A percentile compares a stretch with the other conserved stretches of the same genome.
Conservation (phyloP, 1,140 invertebrate species). For the Nephila pilipes region DNA sequence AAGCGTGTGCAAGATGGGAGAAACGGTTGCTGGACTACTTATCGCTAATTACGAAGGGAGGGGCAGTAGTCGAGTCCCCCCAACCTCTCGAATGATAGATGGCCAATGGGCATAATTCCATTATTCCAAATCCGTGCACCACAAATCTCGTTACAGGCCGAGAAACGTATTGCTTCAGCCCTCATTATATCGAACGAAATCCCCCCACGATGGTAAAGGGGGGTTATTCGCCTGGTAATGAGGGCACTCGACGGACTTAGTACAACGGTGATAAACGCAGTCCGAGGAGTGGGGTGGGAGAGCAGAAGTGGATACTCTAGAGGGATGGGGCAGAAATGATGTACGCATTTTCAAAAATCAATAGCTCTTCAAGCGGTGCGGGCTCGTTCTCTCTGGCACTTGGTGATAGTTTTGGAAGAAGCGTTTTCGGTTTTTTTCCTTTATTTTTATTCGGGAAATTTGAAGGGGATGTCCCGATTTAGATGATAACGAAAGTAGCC, state of each 20-base stretch:
- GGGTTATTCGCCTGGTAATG: conserved; percentile 46
- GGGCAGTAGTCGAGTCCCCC: conserved; percentile 51
- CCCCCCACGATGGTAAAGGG: background rate
- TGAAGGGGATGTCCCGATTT: background rate
- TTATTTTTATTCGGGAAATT: background rate
- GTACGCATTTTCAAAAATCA: conserved; percentile 67
- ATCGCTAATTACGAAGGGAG: conserved; percentile 63
- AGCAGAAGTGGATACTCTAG: conserved; percentile 39
- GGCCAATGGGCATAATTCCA: conserved; percentile 76
- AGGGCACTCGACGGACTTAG: conserved; percentile 59
- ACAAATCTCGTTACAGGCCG: conserved; percentile 71
- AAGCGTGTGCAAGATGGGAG: conserved; percentile 24
- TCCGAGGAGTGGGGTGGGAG: conserved; percentile 14
- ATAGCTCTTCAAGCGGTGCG: conserved; percentile 55
- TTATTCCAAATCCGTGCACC: conserved; percentile 75
- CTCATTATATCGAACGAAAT: conserved; percentile 61
- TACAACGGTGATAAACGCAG: conserved; percentile 59
- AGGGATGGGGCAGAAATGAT: conserved; percentile 39
- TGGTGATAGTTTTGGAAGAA: conserved; percentile 29
- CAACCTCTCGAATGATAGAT: conserved; percentile 69
- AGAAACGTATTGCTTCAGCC: conserved; percentile 52
- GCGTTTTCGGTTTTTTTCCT: conserved; percentile 10
- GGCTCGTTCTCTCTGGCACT: background rate
- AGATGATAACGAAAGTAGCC: conserved; percentile 31
- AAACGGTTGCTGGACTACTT: conserved; percentile 50